phyloP scores from a whole-genome alignment of 2,113 vertebrate genomes.

The Scatophagus argus region DNA sequence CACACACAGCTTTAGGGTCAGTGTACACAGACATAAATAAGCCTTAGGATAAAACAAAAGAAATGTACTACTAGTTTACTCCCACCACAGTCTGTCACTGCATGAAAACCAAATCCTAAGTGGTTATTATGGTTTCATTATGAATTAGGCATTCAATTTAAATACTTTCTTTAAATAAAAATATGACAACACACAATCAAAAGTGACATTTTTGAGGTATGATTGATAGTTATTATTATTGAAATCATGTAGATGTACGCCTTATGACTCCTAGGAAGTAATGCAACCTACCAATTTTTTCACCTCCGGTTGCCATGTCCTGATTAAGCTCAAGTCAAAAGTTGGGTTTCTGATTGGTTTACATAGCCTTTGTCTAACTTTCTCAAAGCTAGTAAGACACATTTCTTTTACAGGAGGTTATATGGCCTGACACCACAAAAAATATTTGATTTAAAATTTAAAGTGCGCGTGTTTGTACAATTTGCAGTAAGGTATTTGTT shows the following conservation, averaged over 20 bases:
- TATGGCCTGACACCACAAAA: not conserved
- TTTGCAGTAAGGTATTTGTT: slow-evolving; percentile 18
- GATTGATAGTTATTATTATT: too few species aligned
- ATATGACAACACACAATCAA: not conserved
- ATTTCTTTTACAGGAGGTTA: not conserved
- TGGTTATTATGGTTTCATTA: slow-evolving; percentile 78
- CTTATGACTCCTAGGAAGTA: too few species aligned
- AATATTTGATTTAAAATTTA: not conserved
- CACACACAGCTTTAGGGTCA: slow-evolving; percentile 60
- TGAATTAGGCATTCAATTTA: slow-evolving; percentile 76
- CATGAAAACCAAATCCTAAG: slow-evolving; percentile 64
- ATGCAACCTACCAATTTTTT: not conserved
- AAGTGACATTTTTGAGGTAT: not conserved
- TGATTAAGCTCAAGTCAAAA: too few species aligned
- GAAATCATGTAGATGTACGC: too few species aligned
- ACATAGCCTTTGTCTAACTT: not conserved
- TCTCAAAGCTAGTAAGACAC: not conserved
- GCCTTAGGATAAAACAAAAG: slow-evolving; percentile 65
- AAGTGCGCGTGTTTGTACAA: not conserved
- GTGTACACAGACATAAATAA: slow-evolving; percentile 80
- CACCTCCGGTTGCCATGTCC: too few species aligned
- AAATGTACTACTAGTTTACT: slow-evolving; percentile 76
- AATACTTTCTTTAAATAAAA: slow-evolving; percentile 52
- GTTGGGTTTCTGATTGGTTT: too few species aligned
- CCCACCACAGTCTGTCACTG: slow-evolving; percentile 70